Evolutionary conservation across 2,113 vertebrate species (phyloP).

Genomic region (Panthera uncia): DNA sequence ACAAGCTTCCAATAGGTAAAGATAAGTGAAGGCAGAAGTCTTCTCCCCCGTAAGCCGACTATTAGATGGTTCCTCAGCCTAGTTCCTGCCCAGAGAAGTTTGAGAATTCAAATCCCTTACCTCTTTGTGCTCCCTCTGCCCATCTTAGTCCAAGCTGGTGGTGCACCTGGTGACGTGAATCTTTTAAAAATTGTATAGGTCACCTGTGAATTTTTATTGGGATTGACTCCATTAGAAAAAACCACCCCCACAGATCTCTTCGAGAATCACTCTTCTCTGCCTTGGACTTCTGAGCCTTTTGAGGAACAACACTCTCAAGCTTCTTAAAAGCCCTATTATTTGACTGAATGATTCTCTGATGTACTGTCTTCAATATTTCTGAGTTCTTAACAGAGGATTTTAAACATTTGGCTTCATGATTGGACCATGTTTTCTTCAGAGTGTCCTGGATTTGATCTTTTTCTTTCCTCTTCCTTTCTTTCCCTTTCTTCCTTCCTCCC

Average conservation of each 20-base stretch:
- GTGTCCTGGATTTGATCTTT: neutral
- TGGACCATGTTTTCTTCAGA: neutral
- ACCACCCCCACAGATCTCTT: neutral
- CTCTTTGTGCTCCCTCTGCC: neutral
- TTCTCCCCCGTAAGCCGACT: too few species aligned
- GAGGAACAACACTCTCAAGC: neutral
- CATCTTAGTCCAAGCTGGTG: neutral
- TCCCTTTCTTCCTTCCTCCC: too few species aligned
- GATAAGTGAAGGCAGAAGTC: neutral
- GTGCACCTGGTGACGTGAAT: neutral
- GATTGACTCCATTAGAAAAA: neutral
- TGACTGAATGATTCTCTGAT: neutral
- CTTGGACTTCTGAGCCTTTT: neutral
- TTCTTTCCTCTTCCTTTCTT: too few species aligned
- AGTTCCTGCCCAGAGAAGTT: neutral
- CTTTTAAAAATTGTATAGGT: neutral
- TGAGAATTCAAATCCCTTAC: neutral
- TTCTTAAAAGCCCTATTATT: neutral
- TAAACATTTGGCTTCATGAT: neutral
- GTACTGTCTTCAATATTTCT: neutral
- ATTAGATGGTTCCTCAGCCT: neutral
- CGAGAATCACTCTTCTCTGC: neutral
- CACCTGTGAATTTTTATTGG: neutral
- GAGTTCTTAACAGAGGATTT: neutral
- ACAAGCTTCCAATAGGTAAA: neutral